These are phyloP conservation scores for Pogonocichla stellata DNA, from an alignment of 2,113 vertebrate genomes.

Conservation along the genomic window DNA sequence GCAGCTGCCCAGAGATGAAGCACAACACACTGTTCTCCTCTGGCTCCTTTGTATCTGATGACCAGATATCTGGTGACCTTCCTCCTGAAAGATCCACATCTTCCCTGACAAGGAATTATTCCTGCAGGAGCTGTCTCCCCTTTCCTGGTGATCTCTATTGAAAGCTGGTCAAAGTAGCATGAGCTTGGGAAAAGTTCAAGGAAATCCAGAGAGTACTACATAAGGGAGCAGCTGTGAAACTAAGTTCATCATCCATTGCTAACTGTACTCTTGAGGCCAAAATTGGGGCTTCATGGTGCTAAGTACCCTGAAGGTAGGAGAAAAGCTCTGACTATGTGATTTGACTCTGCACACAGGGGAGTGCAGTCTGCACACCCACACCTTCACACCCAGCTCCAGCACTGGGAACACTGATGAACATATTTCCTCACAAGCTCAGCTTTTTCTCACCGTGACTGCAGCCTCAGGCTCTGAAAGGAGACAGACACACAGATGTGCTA, in stretches of 20 bases:
- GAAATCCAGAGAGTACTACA: background rate
- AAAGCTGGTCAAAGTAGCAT: background rate
- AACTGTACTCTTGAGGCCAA: background rate
- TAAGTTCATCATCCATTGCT: background rate
- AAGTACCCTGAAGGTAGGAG: background rate
- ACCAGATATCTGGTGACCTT: background rate
- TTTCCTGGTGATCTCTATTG: background rate
- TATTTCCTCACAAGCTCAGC: background rate
- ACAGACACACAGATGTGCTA: fast-evolving
- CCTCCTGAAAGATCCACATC: background rate
- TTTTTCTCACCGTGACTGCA: background rate
- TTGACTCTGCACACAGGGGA: background rate
- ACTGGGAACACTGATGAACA: background rate
- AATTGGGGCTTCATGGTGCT: background rate
- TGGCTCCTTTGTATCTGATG: background rate
- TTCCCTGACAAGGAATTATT: background rate
- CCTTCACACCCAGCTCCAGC: background rate
- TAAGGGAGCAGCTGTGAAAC: background rate
- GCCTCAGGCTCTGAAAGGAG: background rate
- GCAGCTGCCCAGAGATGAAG: background rate
- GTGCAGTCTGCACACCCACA: background rate
- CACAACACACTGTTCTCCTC: background rate
- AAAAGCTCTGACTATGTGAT: background rate
- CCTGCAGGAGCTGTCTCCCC: background rate
- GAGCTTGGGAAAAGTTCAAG: background rate